Base-by-base conservation (phyloP, 2,113 vertebrate species). In the Ia io region DNA sequence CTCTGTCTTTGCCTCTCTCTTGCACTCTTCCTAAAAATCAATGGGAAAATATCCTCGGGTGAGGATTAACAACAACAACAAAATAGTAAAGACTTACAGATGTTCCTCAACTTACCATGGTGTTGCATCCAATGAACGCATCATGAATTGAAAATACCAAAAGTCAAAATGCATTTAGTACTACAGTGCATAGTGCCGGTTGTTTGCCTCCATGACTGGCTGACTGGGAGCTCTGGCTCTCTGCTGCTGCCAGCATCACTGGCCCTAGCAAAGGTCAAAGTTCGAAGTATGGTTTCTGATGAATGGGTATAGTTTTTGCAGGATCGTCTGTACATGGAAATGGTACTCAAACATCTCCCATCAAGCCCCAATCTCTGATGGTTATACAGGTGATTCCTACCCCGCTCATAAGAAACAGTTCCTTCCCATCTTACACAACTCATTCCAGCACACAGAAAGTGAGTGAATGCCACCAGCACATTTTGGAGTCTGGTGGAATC, bases 311-410 rank as follows among this genome's bases (percentile, higher is more conserved):
- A 5, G 25, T 17, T 82, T 42, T 42, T 23, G 7, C 35, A 30
- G 1, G 8, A 30, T 61, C 9, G 0, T 30, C 53, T 80, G 32
- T 40, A 30, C 18, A 32, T 18, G 6, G 30, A 65, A 47, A 5
- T 53, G 40, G n/a, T 9, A 3, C 49, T 47, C 63, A 0, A 16
- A 74, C 61, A 9, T 37, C 49, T 77, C 40, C 47, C 56, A 8
- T 0, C 12, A 51, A 18, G 5, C 16, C 17, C 78, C 35, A 30
- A 47, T 67, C 59, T 42, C 73, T 0, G 1, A 0, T 44, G 67
- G 37, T 22, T 35, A 67, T 71, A 79, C 1, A 69, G 65, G 59
- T 61, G 71, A 67, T 56, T 85, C 22, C n/a, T 32, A 12, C 23
- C 47, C 10, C 23, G 56, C 71, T 51, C 9, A 59, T 0, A 22